phyloP scores from a whole-genome alignment of 2,113 vertebrate genomes.

The mouse (Mus musculus) region DNA sequence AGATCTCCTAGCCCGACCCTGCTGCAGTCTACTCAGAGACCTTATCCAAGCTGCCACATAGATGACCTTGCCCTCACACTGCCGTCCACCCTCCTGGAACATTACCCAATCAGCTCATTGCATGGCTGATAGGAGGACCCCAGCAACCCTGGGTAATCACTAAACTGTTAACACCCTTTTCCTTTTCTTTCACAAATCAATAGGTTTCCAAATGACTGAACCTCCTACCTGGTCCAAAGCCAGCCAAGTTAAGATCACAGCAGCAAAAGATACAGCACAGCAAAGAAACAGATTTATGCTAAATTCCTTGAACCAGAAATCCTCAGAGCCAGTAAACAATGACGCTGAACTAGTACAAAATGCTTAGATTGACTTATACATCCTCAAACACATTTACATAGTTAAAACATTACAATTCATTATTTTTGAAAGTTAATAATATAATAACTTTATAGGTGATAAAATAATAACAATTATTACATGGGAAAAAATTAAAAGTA shows the following conservation, averaged over 20 bases:
- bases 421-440: constrained; percentile 24
- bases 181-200: neutral
- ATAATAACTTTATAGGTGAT: constrained; percentile 17
- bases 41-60: neutral
- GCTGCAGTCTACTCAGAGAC: neutral
- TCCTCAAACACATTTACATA: neutral
- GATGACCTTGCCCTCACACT: neutral
- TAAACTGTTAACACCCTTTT: neutral
- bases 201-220: neutral
- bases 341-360: constrained; percentile 26
- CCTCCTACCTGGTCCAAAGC: neutral
- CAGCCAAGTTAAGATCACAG: neutral
- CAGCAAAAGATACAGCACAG: neutral
- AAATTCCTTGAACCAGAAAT: constrained; percentile 28
- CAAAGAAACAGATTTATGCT: neutral
- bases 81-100: neutral
- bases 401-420: constrained; percentile 38
- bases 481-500: neutral
- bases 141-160: neutral
- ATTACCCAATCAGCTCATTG: neutral
- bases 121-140: neutral
- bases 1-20: neutral
- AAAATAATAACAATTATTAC: constrained; percentile 1
- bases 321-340: neutral
- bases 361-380: neutral